A percentile compares a stretch with the other conserved stretches of the same genome.
These are phyloP conservation scores for Lepidonotus clava DNA, from an alignment of 2,888 invertebrate genomes.

Conservation along the genomic window DNA sequence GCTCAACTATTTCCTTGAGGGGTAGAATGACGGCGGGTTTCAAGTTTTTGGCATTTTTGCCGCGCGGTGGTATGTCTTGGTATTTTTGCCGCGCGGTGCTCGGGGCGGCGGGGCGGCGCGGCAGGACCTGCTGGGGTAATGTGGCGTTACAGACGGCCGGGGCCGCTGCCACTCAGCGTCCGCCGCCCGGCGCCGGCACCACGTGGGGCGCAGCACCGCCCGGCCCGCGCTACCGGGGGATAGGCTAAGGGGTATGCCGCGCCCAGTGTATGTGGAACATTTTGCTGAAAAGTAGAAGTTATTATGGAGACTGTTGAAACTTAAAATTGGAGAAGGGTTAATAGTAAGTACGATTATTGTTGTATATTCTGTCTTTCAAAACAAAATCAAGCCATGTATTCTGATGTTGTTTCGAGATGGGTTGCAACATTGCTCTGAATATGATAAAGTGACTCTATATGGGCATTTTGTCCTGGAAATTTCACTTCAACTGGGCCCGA, in stretches of 20 bases:
- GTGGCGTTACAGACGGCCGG: neutral
- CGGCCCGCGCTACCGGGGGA: neutral
- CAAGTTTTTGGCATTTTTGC: conserved; percentile 13
- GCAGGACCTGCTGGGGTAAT: neutral
- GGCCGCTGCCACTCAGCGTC: neutral
- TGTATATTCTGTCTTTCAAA: no score
- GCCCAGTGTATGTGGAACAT: neutral
- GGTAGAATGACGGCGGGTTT: neutral
- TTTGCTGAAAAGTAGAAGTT: no score
- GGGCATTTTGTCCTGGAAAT: no score
- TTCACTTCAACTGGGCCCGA: no score
- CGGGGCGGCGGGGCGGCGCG: neutral
- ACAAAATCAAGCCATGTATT: no score
- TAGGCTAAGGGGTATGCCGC: neutral
- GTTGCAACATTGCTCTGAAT: no score
- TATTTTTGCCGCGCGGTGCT: neutral
- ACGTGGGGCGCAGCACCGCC: neutral
- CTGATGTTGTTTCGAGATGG: no score
- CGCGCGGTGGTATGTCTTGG: no score
- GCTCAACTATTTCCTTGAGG: neutral
- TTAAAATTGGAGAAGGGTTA: no score
- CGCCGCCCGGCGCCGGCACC: neutral
- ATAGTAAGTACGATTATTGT: no score
- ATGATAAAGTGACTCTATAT: no score
- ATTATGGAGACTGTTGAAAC: no score